Evolutionary conservation across 2,888 invertebrate species (phyloP), one percentile per base, ranked within the genome.

Genomic region (Nemoura dubitans): DNA sequence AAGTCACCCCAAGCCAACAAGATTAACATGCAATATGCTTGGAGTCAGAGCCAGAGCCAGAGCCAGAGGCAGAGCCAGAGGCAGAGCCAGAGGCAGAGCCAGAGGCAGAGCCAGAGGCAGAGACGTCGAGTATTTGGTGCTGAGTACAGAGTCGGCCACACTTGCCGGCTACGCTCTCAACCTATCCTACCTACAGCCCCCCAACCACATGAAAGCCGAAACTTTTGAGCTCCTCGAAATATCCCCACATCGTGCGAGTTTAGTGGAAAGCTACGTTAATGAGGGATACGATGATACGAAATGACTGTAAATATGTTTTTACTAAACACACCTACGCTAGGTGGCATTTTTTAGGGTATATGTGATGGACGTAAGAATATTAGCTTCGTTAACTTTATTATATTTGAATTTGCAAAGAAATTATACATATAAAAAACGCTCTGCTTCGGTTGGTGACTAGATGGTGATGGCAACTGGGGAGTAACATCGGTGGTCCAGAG

Each of bases 401-500:
- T 59, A 59, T 59, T 59, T 59, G 59, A 59, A 59, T 59, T 59
- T 59, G 59, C 14, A 59, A 59, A 59, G 59, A 59, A 59, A 59
- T 59, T 1, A 21, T 21, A 59, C 14, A 59, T 3, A 21, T 21
- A 59, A 59, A 59, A 36, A 16, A 21, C 10, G 3, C 36, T 36
- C 36, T 36, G 36, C 59, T 59, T 59, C 59, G 21, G 10, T 59
- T 21, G 59, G 10, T 59, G 10, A 59, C 16, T 59, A 59, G 59
- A 36, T 59, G 59, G 59, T 21, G 59, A 14, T 59, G 21, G 2
- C 21, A 10, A 59, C 2, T 14, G 2, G 21, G n/a, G n/a, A n/a
- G n/a, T n/a, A n/a, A n/a, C n/a, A n/a, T n/a, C n/a, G n/a, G n/a
- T n/a, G n/a, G n/a, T n/a, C 14, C 59, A 21, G 59, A 21, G 14